phyloP scores from a whole-genome alignment of 2,888 invertebrate genomes.

The Gandaritis pyraliata region DNA sequence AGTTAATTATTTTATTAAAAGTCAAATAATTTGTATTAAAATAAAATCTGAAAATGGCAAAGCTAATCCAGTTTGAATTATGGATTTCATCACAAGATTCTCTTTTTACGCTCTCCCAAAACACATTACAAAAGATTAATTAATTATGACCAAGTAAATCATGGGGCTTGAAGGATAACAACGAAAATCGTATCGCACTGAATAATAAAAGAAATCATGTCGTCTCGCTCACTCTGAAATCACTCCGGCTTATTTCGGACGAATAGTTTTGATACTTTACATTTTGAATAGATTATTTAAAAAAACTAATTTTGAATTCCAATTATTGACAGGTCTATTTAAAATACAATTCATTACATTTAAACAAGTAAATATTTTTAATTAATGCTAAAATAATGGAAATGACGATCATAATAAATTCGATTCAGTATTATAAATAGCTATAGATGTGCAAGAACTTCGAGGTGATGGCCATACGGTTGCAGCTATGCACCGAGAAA shows the following conservation, averaged over 20 bases:
- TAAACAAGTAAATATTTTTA: too few species aligned
- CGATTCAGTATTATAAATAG: too few species aligned
- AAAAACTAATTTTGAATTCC: not conserved
- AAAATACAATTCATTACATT: too few species aligned
- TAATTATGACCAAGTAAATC: constrained; percentile 34
- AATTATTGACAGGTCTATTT: too few species aligned
- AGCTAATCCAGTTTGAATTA: not conserved
- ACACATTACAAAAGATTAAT: constrained; percentile 29
- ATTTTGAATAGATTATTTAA: not conserved
- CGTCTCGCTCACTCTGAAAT: constrained; percentile 31
- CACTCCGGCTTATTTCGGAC: constrained; percentile 22
- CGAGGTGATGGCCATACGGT: too few species aligned
- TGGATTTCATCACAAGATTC: not conserved
- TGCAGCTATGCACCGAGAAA: too few species aligned
- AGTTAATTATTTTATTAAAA: too few species aligned
- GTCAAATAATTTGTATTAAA: not conserved
- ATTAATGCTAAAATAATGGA: too few species aligned
- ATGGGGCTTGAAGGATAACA: constrained; percentile 47
- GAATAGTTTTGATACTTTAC: constrained; percentile 39
- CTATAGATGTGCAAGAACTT: too few species aligned
- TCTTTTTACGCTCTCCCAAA: constrained; percentile 2
- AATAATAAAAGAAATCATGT: constrained; percentile 56
- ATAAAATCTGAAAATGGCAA: not conserved
- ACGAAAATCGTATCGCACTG: constrained; percentile 58
- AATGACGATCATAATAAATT: too few species aligned